Evolutionary conservation across 2,888 invertebrate genomes (phyloP).

Genomic region (Athripsodes cinereus): DNA sequence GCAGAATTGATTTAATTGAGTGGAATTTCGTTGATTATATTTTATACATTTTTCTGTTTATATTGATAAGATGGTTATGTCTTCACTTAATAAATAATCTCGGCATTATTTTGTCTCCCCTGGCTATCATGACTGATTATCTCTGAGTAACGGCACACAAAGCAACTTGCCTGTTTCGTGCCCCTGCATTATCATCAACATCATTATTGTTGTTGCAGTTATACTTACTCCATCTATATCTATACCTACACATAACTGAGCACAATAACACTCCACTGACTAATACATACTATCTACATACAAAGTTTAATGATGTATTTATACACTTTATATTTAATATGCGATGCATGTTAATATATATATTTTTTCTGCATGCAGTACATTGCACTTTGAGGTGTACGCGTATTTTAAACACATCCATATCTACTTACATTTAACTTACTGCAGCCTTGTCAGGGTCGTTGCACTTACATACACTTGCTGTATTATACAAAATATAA

Average conservation of each 20-base stretch:
- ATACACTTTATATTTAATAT: too few relatives aligned
- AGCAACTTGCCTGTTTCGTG: neutral
- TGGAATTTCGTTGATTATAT: too few relatives aligned
- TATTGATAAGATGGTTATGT: too few relatives aligned
- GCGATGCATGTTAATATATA: neutral
- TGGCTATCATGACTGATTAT: constrained; percentile 7
- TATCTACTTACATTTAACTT: neutral
- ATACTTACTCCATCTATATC: too few relatives aligned
- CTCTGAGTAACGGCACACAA: constrained; percentile 4
- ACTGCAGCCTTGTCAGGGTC: constrained; percentile 1
- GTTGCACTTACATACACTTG: neutral
- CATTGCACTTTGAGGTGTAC: neutral
- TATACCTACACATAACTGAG: too few relatives aligned
- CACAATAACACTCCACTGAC: too few relatives aligned
- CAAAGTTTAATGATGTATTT: too few relatives aligned
- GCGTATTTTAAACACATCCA: neutral
- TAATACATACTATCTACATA: too few relatives aligned
- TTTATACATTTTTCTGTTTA: too few relatives aligned
- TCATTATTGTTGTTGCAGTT: too few relatives aligned
- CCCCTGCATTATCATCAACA: neutral
- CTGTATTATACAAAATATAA: neutral
- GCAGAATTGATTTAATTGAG: too few relatives aligned
- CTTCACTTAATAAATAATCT: too few relatives aligned
- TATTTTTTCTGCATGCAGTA: neutral
- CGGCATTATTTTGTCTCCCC: neutral